phyloP scores from a whole-genome alignment of 2,888 invertebrate genomes.

The Altica lythri region DNA sequence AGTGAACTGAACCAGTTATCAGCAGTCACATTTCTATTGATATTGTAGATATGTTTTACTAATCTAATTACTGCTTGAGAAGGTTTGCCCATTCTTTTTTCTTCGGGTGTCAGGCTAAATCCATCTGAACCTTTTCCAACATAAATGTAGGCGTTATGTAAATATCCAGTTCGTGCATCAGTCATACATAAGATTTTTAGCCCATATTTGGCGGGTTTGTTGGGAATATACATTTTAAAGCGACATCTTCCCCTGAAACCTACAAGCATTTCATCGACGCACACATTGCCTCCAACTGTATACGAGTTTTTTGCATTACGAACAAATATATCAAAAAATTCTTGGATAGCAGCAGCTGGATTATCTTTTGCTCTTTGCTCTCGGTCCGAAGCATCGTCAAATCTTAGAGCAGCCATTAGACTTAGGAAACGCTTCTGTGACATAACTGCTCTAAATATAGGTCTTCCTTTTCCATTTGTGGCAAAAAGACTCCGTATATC shows the following conservation, averaged over 20 bases:
- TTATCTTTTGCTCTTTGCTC: constrained; percentile 3
- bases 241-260: constrained; percentile 3
- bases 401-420: constrained; percentile 1
- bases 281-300: background rate
- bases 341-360: background rate
- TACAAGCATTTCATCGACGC: constrained; percentile 2
- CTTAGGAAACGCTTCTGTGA: constrained; percentile 8
- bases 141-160: constrained; percentile 2
- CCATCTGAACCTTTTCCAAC: background rate
- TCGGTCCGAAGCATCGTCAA: constrained; percentile 1
- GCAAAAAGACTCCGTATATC: constrained; percentile 13
- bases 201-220: background rate
- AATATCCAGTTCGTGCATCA: constrained; percentile 3
- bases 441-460: constrained; percentile 11
- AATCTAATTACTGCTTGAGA: constrained; percentile 1
- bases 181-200: background rate
- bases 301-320: constrained; percentile 1
- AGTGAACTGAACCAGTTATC: constrained; percentile 3
- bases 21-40: background rate
- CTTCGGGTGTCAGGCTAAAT: background rate
- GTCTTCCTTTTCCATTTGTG: constrained; percentile 9
- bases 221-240: constrained; percentile 5
- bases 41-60: no score
- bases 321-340: background rate
- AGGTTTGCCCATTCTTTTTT: constrained; percentile 2